phyloP scores from a whole-genome alignment of 2,888 invertebrate genomes.

The Ormyrus rosae region DNA sequence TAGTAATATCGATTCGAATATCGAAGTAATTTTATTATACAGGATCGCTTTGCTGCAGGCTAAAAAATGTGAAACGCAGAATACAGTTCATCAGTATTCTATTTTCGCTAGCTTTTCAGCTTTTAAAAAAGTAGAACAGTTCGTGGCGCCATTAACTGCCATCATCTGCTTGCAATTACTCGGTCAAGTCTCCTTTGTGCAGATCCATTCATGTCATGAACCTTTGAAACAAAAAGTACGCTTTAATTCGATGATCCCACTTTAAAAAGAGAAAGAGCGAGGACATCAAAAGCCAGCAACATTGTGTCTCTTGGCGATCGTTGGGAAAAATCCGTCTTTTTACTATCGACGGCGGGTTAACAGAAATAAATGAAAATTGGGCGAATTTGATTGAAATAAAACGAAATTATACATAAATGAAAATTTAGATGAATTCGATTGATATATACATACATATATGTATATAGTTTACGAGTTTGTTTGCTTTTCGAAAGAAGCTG shows the following conservation, averaged over 20 bases:
- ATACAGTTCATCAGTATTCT: constrained; percentile 17
- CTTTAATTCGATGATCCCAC: constrained; percentile 36
- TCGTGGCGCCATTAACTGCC: constrained; percentile 26
- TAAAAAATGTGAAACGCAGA: neutral
- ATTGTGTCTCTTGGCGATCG: neutral
- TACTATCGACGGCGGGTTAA: too few species aligned
- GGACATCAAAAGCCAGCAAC: constrained; percentile 26
- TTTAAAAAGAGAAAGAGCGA: neutral
- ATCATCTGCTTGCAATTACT: constrained; percentile 40
- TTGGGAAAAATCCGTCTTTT: too few species aligned
- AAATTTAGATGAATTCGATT: too few species aligned
- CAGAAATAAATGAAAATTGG: too few species aligned
- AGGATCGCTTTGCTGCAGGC: too few species aligned
- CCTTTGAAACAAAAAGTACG: constrained; percentile 30
- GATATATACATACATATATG: too few species aligned
- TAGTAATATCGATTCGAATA: too few species aligned
- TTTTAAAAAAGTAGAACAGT: constrained; percentile 34
- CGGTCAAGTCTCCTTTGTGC: constrained; percentile 31
- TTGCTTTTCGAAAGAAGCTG: too few species aligned
- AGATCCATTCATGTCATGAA: constrained; percentile 25
- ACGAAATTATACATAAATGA: too few species aligned
- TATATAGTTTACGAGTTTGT: too few species aligned
- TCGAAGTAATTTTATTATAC: too few species aligned
- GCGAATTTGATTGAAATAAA: too few species aligned
- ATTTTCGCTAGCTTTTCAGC: constrained; percentile 24